phyloP scores from a whole-genome alignment of 1,140 invertebrate genomes.

The Hestina assimilis region DNA sequence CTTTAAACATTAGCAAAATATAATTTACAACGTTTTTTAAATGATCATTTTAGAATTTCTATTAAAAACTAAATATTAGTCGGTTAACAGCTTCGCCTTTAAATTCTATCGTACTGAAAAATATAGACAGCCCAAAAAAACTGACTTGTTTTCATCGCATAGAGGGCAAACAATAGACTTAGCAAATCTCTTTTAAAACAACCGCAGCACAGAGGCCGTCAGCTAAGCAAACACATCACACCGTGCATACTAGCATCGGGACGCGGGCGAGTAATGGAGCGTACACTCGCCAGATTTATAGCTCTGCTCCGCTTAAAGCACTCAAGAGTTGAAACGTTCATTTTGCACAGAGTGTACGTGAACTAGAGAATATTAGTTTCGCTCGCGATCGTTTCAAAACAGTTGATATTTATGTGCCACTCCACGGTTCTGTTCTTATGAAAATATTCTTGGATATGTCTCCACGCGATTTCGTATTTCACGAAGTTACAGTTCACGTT shows the following conservation, averaged over 20 bases:
- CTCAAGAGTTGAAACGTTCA: constrained; percentile 48
- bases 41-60: no score
- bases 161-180: constrained; percentile 21
- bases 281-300: constrained; percentile 58
- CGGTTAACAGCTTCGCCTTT: no score
- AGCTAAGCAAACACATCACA: constrained; percentile 39
- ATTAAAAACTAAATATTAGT: no score
- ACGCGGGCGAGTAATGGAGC: constrained; percentile 55
- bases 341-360: constrained; percentile 34
- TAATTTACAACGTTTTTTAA: no score
- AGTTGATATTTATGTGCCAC: constrained; percentile 37
- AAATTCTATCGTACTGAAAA: no score
- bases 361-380: constrained; percentile 45
- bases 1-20: no score
- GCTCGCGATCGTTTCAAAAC: constrained; percentile 42
- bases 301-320: constrained; percentile 46
- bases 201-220: constrained; percentile 27
- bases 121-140: not conserved
- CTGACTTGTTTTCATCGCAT: not conserved
- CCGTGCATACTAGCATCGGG: constrained; percentile 29
- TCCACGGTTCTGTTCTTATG: constrained; percentile 23
- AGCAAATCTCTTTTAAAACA: constrained; percentile 27
- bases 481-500: not conserved
- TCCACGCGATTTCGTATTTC: not conserved
- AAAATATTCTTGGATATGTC: constrained; percentile 14